These are phyloP conservation scores for Adela reaumurella DNA, from an alignment of 2,888 invertebrate species.

Conservation along the genomic window DNA sequence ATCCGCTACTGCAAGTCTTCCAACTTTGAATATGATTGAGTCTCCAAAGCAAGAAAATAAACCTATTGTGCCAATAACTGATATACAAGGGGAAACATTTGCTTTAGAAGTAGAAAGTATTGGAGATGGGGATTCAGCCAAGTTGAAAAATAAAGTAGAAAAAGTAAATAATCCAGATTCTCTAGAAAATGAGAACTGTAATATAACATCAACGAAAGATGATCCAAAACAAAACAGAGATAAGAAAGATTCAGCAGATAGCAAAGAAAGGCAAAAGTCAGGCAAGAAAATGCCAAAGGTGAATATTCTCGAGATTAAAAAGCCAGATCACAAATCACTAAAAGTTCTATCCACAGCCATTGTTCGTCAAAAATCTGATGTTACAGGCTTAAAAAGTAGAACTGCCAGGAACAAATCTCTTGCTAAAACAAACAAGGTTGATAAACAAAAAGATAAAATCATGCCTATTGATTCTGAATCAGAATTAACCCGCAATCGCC, in stretches of 20 bases:
- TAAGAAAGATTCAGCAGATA: background rate
- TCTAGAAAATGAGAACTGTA: slow-evolving; percentile 13
- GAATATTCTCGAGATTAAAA: background rate
- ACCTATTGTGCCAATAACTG: slow-evolving; percentile 16
- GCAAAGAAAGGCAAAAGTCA: too few relatives aligned
- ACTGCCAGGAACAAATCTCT: slow-evolving; percentile 31
- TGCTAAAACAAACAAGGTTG: slow-evolving; percentile 21
- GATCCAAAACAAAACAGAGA: too few relatives aligned
- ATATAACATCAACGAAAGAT: too few relatives aligned
- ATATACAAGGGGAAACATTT: too few relatives aligned
- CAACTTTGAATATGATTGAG: slow-evolving; percentile 62
- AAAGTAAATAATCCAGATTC: slow-evolving; percentile 10
- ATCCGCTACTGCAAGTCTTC: slow-evolving; percentile 77
- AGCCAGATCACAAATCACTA: background rate
- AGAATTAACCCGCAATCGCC: slow-evolving; percentile 35
- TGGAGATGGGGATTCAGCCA: background rate
- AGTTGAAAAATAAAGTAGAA: slow-evolving; percentile 26
- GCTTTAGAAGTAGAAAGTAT: too few relatives aligned
- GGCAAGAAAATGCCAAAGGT: background rate
- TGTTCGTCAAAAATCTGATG: slow-evolving; percentile 59
- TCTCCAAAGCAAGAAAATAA: slow-evolving; percentile 43
- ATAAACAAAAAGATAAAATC: slow-evolving; percentile 25
- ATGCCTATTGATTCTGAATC: slow-evolving; percentile 20
- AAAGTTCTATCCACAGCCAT: slow-evolving; percentile 20
- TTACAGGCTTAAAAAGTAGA: slow-evolving; percentile 54